Evolutionary conservation across 2,888 invertebrate species (phyloP), one percentile per base, ranked within the genome.

Genomic region (Biston stratarius): DNA sequence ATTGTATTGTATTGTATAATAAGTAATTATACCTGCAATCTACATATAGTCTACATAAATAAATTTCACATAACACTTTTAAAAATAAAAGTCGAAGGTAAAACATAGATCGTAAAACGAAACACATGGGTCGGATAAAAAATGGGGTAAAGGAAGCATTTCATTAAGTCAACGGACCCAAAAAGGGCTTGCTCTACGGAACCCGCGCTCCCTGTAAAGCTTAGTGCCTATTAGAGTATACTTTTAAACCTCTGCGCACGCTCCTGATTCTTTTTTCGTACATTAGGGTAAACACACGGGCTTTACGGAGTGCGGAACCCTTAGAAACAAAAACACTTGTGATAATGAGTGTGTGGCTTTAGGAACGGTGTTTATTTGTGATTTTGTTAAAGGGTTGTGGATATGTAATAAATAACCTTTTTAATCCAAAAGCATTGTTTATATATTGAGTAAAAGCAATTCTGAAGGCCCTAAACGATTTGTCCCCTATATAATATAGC

Each of bases 201-300:
- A 81, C 80, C 81, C 78, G 70, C 72, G 67, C 73, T 75, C 78
- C 78, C 75, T 78, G 74, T 79, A 75, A 76, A 73, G 74, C 72
- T 75, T 78, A 81, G 84, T 85, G 84, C 84, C 81, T 85, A 83
- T 86, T 83, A 79, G 73, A 76, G 82, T 77, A 75, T 78, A 81
- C 81, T 82, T 85, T 83, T 77, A 80, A 83, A 74, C 78, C 77
- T 79, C 74, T 42, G 36, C 60, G 59, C 75, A 81, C 80, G 75
- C 77, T 77, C 74, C 72, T 48, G 24, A 24, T 60, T 47, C 14
- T 11, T 49, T 68, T 78, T 75, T 73, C 71, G 72, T 74, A 75
- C 71, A 74, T 70, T 70, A 72, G 67, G 67, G 53, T 71, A 75
- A 74, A 69, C 56, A 73, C 64, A 73, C 67, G 52, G 68, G 71